phyloP scores from a whole-genome alignment of 2,113 vertebrate genomes.

The Lampris incognitus region DNA sequence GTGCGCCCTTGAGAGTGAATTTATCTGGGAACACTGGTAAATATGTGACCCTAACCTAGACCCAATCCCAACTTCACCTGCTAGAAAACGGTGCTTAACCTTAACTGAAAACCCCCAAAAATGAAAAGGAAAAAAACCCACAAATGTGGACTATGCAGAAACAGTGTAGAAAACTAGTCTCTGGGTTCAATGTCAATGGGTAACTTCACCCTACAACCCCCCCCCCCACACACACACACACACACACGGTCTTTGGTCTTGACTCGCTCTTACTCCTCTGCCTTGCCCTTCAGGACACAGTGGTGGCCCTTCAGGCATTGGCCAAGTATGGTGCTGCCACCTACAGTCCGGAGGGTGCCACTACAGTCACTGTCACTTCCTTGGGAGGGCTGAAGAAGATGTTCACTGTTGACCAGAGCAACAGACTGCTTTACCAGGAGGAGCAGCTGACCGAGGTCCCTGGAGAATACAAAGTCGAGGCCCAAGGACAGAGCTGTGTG shows the following conservation, averaged over 20 bases:
- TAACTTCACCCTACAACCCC: too few species aligned
- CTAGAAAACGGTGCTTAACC: too few species aligned
- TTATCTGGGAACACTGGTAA: too few species aligned
- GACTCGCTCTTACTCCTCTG: neutral
- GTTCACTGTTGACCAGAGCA: conserved; percentile 82
- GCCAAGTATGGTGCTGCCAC: conserved; percentile 83
- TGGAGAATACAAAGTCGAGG: conserved; percentile 79
- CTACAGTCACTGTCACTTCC: conserved; percentile 78
- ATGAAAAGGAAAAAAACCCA: too few species aligned
- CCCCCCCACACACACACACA: neutral
- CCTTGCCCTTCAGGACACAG: conserved; percentile 82
- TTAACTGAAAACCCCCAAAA: too few species aligned
- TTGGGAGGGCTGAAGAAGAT: conserved; percentile 64
- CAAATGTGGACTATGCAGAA: too few species aligned
- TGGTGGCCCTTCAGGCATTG: conserved; percentile 90
- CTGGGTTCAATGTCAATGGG: too few species aligned
- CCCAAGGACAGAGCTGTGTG: conserved; percentile 81
- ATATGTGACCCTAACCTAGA: too few species aligned
- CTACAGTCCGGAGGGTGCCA: conserved; percentile 62
- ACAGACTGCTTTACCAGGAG: conserved; percentile 87
- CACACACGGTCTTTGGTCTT: neutral
- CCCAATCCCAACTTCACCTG: neutral
- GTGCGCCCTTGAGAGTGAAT: too few species aligned
- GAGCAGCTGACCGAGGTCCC: conserved; percentile 75
- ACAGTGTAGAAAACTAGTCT: too few species aligned